Percentiles rank a stretch among this genome's conserved stretches.
phyloP scores from a whole-genome alignment of 2,888 invertebrate species.

The Catotricha subobsoleta region DNA sequence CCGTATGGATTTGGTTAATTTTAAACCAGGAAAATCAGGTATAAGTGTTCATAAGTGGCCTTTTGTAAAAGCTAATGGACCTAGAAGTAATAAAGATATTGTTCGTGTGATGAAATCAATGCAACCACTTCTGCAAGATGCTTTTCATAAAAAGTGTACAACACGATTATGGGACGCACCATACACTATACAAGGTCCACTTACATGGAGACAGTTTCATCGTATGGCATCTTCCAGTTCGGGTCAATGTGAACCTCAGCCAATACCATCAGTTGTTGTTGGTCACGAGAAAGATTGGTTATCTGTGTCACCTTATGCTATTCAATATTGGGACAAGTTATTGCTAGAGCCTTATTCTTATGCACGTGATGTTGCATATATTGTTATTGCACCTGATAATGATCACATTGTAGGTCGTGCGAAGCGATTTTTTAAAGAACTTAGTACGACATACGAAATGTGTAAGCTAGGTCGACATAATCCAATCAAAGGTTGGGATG shows the following conservation, averaged over 20 bases:
- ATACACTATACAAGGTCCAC: conserved; percentile 80
- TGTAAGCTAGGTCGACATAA: conserved; percentile 86
- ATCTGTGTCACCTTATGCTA: conserved; percentile 80
- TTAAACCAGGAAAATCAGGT: conserved; percentile 12
- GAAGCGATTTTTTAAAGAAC: conserved; percentile 76
- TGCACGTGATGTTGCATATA: conserved; percentile 82
- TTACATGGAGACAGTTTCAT: conserved; percentile 98
- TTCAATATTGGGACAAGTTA: conserved; percentile 93
- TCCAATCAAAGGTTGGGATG: conserved; percentile 73
- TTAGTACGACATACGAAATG: conserved; percentile 86
- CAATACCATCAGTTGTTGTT: conserved; percentile 83
- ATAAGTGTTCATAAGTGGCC: conserved; percentile 67
- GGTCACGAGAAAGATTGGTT: conserved; percentile 94
- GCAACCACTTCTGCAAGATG: conserved; percentile 85
- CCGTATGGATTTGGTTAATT: not conserved
- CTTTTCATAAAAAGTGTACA: conserved; percentile 83
- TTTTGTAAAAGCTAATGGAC: conserved; percentile 64
- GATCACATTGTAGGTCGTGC: conserved; percentile 63
- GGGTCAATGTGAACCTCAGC: conserved; percentile 92
- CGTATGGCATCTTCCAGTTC: conserved; percentile 84
- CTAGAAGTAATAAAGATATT: conserved; percentile 78
- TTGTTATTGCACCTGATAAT: conserved; percentile 86
- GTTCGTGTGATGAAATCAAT: conserved; percentile 78
- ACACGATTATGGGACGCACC: conserved; percentile 85
- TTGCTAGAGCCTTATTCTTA: conserved; percentile 94